phyloP scores from a whole-genome alignment of 1,140 invertebrate genomes.

The Orchesella cincta region DNA sequence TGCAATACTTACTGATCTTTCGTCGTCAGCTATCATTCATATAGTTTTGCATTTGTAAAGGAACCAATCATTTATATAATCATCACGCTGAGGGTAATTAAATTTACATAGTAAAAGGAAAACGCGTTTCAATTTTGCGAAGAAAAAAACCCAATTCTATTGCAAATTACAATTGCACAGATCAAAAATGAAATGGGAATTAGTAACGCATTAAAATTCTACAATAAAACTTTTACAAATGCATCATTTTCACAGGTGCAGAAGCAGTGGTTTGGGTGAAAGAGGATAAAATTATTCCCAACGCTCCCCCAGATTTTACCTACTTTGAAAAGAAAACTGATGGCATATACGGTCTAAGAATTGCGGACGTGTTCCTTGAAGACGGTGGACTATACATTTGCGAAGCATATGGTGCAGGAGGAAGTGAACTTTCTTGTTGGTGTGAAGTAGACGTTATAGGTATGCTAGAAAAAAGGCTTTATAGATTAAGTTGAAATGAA shows the following conservation, averaged over 20 bases:
- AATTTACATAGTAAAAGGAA: too few species aligned
- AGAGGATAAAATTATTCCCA: conserved; percentile 64
- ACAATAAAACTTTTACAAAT: neutral
- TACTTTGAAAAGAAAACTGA: conserved; percentile 58
- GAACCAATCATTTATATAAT: too few species aligned
- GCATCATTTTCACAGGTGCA: conserved; percentile 58
- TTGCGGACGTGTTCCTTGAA: conserved; percentile 67
- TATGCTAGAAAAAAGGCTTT: conserved; percentile 3
- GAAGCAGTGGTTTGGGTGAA: conserved; percentile 72
- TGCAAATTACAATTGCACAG: too few species aligned
- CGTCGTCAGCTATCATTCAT: too few species aligned
- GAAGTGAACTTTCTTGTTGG: conserved; percentile 59
- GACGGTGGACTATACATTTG: conserved; percentile 74
- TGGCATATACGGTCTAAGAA: conserved; percentile 60
- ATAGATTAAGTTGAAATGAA: too few species aligned
- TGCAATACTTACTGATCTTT: too few species aligned
- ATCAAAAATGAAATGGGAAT: too few species aligned
- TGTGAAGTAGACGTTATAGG: conserved; percentile 37
- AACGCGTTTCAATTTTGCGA: too few species aligned
- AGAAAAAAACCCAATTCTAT: neutral
- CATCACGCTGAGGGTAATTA: too few species aligned
- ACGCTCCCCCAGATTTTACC: conserved; percentile 60
- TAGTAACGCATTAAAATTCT: neutral
- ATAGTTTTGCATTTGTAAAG: too few species aligned
- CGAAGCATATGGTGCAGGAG: conserved; percentile 64